Evolutionary conservation across 2,113 vertebrate species (phyloP), one percentile per base, ranked within the genome.

Genomic region (Vireo altiloquus): DNA sequence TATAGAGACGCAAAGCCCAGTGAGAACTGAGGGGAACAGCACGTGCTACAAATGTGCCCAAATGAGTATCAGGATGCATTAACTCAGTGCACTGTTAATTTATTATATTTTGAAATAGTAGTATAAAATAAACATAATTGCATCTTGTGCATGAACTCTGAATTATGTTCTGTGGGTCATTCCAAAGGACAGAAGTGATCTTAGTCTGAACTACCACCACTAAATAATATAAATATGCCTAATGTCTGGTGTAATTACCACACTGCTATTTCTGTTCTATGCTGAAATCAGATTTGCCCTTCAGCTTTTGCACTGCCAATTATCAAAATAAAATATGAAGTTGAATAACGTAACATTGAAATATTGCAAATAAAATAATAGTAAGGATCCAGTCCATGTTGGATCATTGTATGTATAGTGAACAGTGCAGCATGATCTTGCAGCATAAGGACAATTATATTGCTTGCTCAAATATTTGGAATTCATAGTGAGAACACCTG

Each of bases 391-490:
- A 70, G 24, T 49, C 40, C 44, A 15, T 88, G 8, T 35, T 28
- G 75, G 44, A 47, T 75, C 37, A 42, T 68, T 74, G 9, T 40
- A 22, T 24, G 17, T 39, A 19, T 2, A 52, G 30, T 40, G 92
- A 95, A 77, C 54, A 95, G 33, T 6, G 10, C 16, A 84, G 56
- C 47, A 53, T 50, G 33, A 35, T 64, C n/a, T 70, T 92, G 42
- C 37, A 50, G 37, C 21, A 28, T 42, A 76, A 86, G 44, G 70
- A 64, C 56, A 79, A 6, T 64, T 49, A 64, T 57, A 17, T 13
- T 63, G 68, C 88, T 94, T 83, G 50, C 75, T 96, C 93, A 96
- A 82, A 85, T 96, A 82, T 93, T 92, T 94, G 89, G 91, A 96
- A 97, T 96, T 96, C 92, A 54, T 65, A 82, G 72, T 93, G 89